phyloP scores from a whole-genome alignment of 2,113 vertebrate species.

The Colius striatus region DNA sequence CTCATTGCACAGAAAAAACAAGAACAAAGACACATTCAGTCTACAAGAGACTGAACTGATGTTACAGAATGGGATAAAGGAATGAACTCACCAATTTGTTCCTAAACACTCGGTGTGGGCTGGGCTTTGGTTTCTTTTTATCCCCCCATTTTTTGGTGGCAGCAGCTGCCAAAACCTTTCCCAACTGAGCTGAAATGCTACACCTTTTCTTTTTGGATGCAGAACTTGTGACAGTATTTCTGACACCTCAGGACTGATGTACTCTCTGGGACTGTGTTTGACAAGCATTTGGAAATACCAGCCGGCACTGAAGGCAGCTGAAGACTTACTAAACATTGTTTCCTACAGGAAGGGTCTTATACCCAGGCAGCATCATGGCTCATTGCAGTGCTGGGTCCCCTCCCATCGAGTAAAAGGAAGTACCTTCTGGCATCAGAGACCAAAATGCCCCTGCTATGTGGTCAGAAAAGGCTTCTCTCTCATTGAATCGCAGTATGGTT shows the following conservation, averaged over 20 bases:
- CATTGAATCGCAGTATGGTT: too few relatives aligned
- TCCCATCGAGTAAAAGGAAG: background rate
- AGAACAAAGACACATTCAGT: background rate
- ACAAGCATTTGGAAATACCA: too few relatives aligned
- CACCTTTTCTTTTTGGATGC: background rate
- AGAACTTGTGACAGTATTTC: background rate
- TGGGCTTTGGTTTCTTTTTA: background rate
- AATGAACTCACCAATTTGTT: background rate
- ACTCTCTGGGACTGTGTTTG: too few relatives aligned
- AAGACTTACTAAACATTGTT: too few relatives aligned
- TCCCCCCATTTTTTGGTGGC: background rate
- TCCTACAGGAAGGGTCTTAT: accelerated
- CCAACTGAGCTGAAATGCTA: background rate
- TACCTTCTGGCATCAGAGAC: background rate
- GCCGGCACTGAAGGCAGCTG: too few relatives aligned
- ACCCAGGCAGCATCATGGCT: accelerated
- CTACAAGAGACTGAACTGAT: background rate
- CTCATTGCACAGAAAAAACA: background rate
- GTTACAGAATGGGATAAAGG: background rate
- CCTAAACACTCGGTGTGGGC: background rate
- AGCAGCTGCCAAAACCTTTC: background rate
- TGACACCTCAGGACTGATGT: background rate
- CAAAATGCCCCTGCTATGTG: accelerated
- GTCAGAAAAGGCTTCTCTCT: background rate
- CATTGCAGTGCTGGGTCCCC: background rate